Percentiles rank a stretch among this genome's conserved stretches.
These are phyloP conservation scores for Meleagris gallopavo DNA, from an alignment of 2,113 vertebrate species.

Conservation along the genomic window DNA sequence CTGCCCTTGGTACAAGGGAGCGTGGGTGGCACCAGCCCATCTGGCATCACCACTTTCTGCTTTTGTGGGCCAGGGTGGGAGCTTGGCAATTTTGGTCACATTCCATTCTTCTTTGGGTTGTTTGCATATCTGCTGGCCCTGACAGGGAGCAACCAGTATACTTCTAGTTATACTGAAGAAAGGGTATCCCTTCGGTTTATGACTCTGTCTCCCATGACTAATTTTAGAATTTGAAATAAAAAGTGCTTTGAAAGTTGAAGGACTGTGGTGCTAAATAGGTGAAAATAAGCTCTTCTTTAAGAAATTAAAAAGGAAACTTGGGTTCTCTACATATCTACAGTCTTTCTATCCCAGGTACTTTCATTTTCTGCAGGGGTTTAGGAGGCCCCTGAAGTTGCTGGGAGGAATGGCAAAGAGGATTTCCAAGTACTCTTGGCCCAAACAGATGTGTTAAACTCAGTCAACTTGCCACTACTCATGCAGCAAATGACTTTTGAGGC, in stretches of 20 bases:
- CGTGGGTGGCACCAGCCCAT: fast-evolving
- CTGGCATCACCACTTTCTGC: background rate
- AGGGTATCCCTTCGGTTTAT: background rate
- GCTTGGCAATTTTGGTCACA: background rate
- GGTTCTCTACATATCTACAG: background rate
- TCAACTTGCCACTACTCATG: background rate
- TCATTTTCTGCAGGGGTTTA: background rate
- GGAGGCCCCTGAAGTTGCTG: background rate
- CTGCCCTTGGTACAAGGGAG: background rate
- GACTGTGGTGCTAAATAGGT: background rate
- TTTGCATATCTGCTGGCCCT: background rate
- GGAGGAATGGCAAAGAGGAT: background rate
- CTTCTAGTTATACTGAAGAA: background rate
- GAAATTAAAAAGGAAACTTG: background rate
- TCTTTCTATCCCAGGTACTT: background rate
- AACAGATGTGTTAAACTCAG: background rate
- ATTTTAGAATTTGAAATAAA: background rate
- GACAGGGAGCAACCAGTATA: background rate
- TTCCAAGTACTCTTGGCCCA: background rate
- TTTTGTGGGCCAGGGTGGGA: background rate
- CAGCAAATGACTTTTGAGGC: background rate
- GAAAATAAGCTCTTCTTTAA: background rate
- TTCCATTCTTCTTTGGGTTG: background rate
- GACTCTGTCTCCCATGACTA: too few relatives aligned
- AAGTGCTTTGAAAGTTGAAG: background rate